Conservation (phyloP, 2,888 invertebrate genomes). For the Protophormia terraenovae region DNA sequence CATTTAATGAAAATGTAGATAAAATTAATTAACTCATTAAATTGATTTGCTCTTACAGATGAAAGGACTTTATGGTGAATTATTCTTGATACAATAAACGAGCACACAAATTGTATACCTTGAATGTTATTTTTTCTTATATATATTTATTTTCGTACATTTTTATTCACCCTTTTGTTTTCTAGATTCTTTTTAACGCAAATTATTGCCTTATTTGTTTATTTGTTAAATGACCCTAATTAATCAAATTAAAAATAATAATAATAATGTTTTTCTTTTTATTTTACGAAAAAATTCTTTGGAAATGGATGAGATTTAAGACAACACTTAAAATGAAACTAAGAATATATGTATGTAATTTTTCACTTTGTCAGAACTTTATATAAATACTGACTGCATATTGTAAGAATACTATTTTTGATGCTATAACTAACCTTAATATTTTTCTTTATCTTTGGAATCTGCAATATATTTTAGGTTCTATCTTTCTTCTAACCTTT, state of each 20-base stretch:
- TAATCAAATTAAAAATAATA: background rate
- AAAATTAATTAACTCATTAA: conserved; percentile 63
- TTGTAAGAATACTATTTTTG: no score
- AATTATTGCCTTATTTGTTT: background rate
- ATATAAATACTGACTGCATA: no score
- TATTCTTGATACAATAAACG: background rate
- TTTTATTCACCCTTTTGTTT: background rate
- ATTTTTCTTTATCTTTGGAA: no score
- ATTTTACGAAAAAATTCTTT: no score
- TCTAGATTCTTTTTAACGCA: background rate
- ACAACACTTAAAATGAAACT: no score
- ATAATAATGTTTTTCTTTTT: no score
- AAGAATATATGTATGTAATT: no score
- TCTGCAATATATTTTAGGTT: no score
- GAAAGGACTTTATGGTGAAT: conserved; percentile 12
- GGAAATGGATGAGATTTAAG: no score
- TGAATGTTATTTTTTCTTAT: background rate
- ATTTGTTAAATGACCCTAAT: background rate
- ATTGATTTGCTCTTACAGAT: conserved; percentile 51
- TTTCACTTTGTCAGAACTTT: no score
- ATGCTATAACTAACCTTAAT: no score
- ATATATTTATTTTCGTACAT: background rate
- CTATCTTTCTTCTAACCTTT: no score
- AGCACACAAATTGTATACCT: background rate
- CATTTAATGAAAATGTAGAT: conserved; percentile 23